Evolutionary conservation across 2,113 vertebrate genomes (phyloP).

Genomic region (Pandion haliaetus): DNA sequence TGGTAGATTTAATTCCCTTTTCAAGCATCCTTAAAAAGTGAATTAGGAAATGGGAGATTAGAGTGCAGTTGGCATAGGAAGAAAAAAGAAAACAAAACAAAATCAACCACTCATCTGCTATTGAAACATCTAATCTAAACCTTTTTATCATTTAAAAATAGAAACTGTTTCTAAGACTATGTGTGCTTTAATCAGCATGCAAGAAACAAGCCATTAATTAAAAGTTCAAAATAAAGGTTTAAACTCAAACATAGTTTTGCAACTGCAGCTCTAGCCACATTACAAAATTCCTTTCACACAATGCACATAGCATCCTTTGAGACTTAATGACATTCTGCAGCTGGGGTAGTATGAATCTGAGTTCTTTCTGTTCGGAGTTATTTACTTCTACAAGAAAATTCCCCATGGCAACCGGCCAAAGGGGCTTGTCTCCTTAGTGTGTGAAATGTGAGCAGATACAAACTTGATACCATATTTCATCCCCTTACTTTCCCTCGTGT

Average conservation of each 20-base stretch:
- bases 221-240: slow-evolving; percentile 32
- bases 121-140: background rate
- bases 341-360: slow-evolving; percentile 63
- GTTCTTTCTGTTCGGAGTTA: slow-evolving; percentile 62
- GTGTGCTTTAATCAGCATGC: background rate
- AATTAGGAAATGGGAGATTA: slow-evolving; percentile 24
- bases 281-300: slow-evolving; percentile 71
- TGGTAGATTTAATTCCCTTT: background rate
- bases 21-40: slow-evolving; percentile 6
- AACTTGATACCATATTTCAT: slow-evolving; percentile 50
- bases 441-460: slow-evolving; percentile 57
- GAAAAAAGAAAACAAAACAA: slow-evolving; percentile 35
- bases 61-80: background rate
- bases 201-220: slow-evolving; percentile 30
- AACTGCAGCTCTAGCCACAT: slow-evolving; percentile 58
- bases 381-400: slow-evolving; percentile 66
- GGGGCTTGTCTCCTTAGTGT: slow-evolving; percentile 42
- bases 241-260: slow-evolving; percentile 58
- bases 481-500: slow-evolving; percentile 32
- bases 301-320: slow-evolving; percentile 68
- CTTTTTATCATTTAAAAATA: slow-evolving; percentile 19
- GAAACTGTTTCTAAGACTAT: slow-evolving; percentile 9
- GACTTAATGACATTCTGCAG: slow-evolving; percentile 72
- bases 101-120: background rate
- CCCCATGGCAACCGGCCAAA: slow-evolving; percentile 65